phyloP scores from a whole-genome alignment of 1,140 invertebrate genomes.

The Macrosteles quadrilineatus region DNA sequence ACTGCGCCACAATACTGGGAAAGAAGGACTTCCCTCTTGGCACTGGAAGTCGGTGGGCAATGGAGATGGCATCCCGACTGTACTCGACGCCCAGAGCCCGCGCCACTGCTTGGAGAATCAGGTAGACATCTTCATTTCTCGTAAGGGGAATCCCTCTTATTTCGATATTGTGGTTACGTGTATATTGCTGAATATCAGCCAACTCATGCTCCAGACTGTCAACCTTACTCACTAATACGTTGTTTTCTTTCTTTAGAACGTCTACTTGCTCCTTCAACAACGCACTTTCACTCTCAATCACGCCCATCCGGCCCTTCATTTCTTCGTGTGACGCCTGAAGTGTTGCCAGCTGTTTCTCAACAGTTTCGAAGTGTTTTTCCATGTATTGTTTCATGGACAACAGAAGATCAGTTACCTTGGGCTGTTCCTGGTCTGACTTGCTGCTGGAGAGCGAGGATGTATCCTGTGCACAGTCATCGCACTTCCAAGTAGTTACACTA shows the following conservation, averaged over 20 bases:
- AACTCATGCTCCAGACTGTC: background rate
- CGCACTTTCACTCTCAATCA: background rate
- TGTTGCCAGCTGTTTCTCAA: background rate
- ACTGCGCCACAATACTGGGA: too few species aligned
- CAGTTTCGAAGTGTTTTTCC: too few species aligned
- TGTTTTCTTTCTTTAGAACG: too few species aligned
- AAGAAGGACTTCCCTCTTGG: background rate
- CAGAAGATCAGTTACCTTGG: too few species aligned
- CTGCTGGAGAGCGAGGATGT: background rate
- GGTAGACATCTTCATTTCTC: conserved; percentile 6
- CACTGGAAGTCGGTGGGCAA: background rate
- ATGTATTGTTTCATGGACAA: too few species aligned
- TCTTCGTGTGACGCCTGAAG: background rate
- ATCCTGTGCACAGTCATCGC: background rate
- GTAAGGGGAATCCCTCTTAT: conserved; percentile 1
- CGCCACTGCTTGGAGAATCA: background rate
- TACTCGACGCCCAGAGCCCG: background rate
- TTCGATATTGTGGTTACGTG: conserved; percentile 8
- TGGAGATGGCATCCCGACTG: background rate
- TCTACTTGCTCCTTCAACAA: too few species aligned
- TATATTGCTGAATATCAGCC: background rate
- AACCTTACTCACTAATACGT: background rate
- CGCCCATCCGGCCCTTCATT: background rate
- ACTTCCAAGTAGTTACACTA: too few species aligned
- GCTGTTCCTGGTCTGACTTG: background rate